These are phyloP conservation scores for Acronicta aceris DNA, from an alignment of 2,888 invertebrate species.

Conservation along the genomic window DNA sequence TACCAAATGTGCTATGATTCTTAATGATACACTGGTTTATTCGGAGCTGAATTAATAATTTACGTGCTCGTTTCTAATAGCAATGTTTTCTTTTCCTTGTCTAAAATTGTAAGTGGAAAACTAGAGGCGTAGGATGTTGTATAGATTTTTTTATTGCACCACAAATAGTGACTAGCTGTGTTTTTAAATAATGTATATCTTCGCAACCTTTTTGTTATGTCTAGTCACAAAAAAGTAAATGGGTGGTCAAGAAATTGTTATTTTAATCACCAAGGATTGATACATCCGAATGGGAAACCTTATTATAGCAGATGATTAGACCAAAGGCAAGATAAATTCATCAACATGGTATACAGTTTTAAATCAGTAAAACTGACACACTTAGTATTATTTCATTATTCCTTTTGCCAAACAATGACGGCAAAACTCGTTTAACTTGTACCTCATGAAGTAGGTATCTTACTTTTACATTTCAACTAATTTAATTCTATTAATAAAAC, in stretches of 20 bases:
- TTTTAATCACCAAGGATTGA: too few relatives aligned
- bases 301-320: too few relatives aligned
- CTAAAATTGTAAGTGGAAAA: background rate
- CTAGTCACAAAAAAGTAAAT: too few relatives aligned
- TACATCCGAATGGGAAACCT: too few relatives aligned
- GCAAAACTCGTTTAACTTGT: background rate
- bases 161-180: too few relatives aligned
- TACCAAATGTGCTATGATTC: conserved; percentile 62
- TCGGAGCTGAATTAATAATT: conserved; percentile 38
- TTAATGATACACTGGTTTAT: conserved; percentile 56
- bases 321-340: too few relatives aligned
- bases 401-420: background rate
- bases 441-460: background rate
- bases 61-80: conserved; percentile 7
- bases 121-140: background rate
- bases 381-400: conserved; percentile 7
- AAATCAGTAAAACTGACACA: conserved; percentile 12
- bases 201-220: too few relatives aligned
- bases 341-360: too few relatives aligned
- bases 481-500: conserved; percentile 11
- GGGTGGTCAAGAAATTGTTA: too few relatives aligned
- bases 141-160: too few relatives aligned
- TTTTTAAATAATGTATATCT: too few relatives aligned
- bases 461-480: conserved; percentile 7
- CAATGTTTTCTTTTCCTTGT: background rate